Base-by-base conservation (phyloP, 2,888 invertebrate genomes). In the Orchesellides sinensis region DNA sequence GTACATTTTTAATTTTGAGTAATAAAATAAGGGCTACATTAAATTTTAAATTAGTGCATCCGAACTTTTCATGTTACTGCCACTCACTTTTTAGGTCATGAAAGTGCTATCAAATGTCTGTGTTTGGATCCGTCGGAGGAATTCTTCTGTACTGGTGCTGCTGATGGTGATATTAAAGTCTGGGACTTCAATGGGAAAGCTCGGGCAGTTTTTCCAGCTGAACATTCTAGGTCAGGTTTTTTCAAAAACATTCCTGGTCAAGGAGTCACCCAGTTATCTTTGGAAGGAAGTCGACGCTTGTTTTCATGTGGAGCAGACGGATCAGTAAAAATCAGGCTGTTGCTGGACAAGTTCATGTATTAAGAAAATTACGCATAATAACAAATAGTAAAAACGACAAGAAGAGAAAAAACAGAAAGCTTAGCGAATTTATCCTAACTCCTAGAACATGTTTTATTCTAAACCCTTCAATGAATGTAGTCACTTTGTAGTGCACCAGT, bases 221-320 rank as follows among this genome's bases (percentile, higher is more conserved):
- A 99, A 90, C 99, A 99, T 91, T 96, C 97, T 32, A 93, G 96
- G 87, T 97, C 97, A 85, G 96, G 97, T 84, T 98, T 99, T 93
- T 98, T 99, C 92, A 96, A 98, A 90, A 98, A 98, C 90, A 97
- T 98, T 89, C 83, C 90, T 83, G 97, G 98, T 35, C 97, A 97
- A 91, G 98, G 98, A 35, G 98, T 99, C 52, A 97, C 98, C 61
- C 98, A 99, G 91, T 92, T 99, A 87, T 95, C 96, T 89, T 94
- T 99, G 84, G 98, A 98, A 90, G 93, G 95, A 54, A 94, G 94
- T 84, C 95, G 95, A 27, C 94, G 98, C 63, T 92, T 99, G 88
- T 99, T 98, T 92, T 99, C 99, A 5, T 99, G 99, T 91, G 99
- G 99, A 74, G 98, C 98, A 65, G 99, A 99, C 92, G 98, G 98